phyloP scores from a whole-genome alignment of 1,140 invertebrate genomes.

The Hypsibius dujardini region DNA sequence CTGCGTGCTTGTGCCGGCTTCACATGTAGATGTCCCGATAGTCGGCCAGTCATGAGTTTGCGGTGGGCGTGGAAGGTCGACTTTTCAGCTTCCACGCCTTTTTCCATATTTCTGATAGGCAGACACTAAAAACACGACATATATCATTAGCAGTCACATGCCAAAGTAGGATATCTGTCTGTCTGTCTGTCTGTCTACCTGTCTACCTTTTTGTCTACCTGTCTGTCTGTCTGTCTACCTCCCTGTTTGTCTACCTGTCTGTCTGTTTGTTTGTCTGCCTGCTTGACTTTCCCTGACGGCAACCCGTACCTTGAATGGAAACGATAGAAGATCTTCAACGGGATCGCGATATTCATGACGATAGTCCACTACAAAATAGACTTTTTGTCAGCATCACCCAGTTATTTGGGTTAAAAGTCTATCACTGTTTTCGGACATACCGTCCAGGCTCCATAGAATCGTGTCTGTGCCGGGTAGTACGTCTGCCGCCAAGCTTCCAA shows the following conservation, averaged over 20 bases:
- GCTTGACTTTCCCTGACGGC: no score
- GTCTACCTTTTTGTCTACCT: no score
- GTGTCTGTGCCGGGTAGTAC: constrained; percentile 71
- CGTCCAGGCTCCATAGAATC: constrained; percentile 52
- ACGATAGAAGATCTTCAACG: constrained; percentile 82
- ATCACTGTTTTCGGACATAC: constrained; percentile 8
- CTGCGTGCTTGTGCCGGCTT: no score
- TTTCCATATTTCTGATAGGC: constrained; percentile 93
- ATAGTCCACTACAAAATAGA: constrained; percentile 55
- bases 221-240: no score
- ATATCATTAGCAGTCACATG: no score
- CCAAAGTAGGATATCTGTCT: no score
- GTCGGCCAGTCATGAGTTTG: neutral
- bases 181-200: no score
- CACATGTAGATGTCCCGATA: no score
- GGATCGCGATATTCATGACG: constrained; percentile 85
- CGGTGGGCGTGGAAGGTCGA: neutral
- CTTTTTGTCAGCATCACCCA: neutral
- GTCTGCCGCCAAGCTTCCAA: constrained; percentile 28
- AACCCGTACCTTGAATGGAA: constrained; percentile 47
- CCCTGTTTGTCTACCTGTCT: no score
- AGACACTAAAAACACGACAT: constrained; percentile 53
- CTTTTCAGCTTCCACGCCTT: constrained; percentile 73
- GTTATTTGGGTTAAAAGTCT: neutral
- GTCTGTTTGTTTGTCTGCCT: no score